Evolutionary conservation across 2,888 invertebrate species (phyloP).

Genomic region (Orthosia cruda): DNA sequence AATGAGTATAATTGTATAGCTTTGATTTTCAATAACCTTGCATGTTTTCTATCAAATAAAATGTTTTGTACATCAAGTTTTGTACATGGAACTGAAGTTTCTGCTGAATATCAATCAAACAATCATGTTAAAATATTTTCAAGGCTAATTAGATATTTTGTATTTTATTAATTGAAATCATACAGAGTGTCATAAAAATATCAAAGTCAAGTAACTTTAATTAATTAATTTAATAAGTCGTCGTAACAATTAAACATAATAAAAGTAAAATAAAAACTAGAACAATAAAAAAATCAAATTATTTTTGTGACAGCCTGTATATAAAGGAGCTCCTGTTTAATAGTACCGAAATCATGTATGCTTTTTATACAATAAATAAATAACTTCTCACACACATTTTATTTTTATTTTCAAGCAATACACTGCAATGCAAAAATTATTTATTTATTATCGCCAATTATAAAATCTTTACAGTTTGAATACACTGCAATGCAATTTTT

Average conservation of each 20-base stretch:
- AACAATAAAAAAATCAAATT: background rate
- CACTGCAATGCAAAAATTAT: background rate
- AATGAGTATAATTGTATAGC: conserved; percentile 33
- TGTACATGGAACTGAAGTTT: background rate
- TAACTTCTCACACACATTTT: background rate
- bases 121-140: conserved; percentile 9
- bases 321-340: conserved; percentile 45
- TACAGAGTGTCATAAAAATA: conserved; percentile 35
- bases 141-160: background rate
- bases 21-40: conserved; percentile 47
- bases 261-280: background rate
- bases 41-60: conserved; percentile 29
- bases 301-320: conserved; percentile 50
- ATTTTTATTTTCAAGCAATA: background rate
- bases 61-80: background rate
- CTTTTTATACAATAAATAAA: conserved; percentile 30
- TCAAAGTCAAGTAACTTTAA: background rate
- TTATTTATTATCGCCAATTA: no score
- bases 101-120: conserved; percentile 24
- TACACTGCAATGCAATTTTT: no score
- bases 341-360: background rate
- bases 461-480: no score
- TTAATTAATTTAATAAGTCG: background rate
- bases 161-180: background rate
- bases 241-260: background rate